Evolutionary conservation across 2,113 vertebrate genomes (phyloP).

Genomic region (Syngnathus typhle): DNA sequence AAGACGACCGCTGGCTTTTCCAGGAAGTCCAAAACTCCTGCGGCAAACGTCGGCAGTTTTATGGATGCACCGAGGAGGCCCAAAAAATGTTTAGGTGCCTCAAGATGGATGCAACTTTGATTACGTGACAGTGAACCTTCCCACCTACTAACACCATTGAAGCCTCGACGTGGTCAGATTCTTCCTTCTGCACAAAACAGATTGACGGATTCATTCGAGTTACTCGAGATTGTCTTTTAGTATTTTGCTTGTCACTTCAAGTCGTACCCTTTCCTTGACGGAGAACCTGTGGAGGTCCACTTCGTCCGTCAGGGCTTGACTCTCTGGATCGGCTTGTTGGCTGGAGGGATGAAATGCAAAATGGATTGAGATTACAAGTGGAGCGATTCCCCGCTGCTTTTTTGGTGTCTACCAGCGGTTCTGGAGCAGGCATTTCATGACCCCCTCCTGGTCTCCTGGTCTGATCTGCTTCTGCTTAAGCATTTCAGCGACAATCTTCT

Average conservation of each 20-base stretch:
- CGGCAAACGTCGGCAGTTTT: conserved; percentile 1
- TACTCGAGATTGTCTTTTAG: background rate
- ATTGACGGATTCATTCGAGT: background rate
- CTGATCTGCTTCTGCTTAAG: conserved; percentile 77
- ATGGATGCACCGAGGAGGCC: background rate
- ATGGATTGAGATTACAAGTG: background rate
- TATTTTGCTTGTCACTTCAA: background rate
- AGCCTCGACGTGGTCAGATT: conserved; percentile 73
- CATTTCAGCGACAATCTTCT: conserved; percentile 75
- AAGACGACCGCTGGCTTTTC: conserved; percentile 75
- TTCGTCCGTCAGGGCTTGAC: conserved; percentile 50
- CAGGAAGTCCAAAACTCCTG: conserved; percentile 70
- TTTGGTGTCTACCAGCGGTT: conserved; percentile 72
- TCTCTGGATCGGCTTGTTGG: conserved; percentile 58
- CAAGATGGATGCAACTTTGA: no score
- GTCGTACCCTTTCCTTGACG: conserved; percentile 56
- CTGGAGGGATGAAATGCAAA: conserved; percentile 29
- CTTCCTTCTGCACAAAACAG: conserved; percentile 54
- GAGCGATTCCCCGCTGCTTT: background rate
- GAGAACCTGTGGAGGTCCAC: conserved; percentile 65
- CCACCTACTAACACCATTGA: conserved; percentile 84
- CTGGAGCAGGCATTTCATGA: conserved; percentile 77
- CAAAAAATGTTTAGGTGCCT: no score
- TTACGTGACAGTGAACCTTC: conserved; percentile 23
- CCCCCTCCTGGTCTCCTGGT: conserved; percentile 63